Evolutionary conservation across 1,140 invertebrate genomes (phyloP).

Genomic region (Sycophaga agraensis): DNA sequence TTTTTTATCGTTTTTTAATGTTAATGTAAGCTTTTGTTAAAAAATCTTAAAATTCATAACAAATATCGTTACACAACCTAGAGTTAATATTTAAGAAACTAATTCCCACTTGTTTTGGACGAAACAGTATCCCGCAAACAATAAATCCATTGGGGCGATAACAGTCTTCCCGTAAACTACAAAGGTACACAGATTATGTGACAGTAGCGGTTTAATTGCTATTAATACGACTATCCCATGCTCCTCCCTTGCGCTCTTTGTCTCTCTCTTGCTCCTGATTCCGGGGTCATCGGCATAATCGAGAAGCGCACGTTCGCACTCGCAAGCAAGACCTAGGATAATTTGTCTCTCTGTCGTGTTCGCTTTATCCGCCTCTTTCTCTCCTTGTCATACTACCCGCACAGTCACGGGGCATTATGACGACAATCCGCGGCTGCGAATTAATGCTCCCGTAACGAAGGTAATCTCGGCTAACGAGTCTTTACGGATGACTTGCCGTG

Average conservation of each 20-base stretch:
- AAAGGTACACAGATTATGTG: not conserved
- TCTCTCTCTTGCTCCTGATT: not conserved
- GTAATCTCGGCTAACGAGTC: slow-evolving; percentile 39
- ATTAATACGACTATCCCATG: no score
- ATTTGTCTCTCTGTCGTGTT: not conserved
- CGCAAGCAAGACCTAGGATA: not conserved
- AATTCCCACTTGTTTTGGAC: no score
- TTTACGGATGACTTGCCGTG: slow-evolving; percentile 11
- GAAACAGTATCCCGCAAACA: no score
- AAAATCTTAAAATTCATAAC: no score
- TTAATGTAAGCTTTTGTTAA: no score
- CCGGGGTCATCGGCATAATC: not conserved
- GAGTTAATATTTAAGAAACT: no score
- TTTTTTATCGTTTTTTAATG: no score
- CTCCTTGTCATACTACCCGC: not conserved
- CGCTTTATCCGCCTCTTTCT: not conserved
- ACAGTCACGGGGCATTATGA: slow-evolving; percentile 4
- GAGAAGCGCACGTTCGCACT: not conserved
- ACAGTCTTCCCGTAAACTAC: not conserved
- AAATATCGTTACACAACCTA: no score
- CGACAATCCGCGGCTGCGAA: slow-evolving; percentile 15
- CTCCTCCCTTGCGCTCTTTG: not conserved
- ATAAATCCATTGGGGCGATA: no score
- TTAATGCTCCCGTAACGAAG: slow-evolving; percentile 38
- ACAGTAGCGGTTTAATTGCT: not conserved